Evolutionary conservation across 2,113 vertebrate species (phyloP).

Genomic region (Trematocara variabile): DNA sequence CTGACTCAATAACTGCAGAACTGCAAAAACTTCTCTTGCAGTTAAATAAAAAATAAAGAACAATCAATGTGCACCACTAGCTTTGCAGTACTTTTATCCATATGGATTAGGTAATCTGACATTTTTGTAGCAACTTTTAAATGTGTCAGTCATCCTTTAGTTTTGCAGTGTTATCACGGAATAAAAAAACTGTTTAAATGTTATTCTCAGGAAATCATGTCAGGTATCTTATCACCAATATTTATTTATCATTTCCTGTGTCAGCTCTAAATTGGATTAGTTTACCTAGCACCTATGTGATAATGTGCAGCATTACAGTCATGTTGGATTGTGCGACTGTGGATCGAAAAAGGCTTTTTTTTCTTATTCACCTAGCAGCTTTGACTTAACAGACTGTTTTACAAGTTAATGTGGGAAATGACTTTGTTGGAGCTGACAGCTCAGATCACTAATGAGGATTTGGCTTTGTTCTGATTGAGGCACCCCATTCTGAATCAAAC

Average conservation of each 20-base stretch:
- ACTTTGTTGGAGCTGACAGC: slow-evolving; percentile 8
- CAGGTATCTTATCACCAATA: slow-evolving; percentile 24
- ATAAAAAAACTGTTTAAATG: background rate
- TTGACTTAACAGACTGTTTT: background rate
- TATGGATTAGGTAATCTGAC: background rate
- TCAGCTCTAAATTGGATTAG: background rate
- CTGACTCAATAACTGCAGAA: background rate
- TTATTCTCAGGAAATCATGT: slow-evolving; percentile 18
- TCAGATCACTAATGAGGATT: slow-evolving; percentile 43
- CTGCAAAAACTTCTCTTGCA: background rate
- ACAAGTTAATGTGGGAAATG: slow-evolving; percentile 14
- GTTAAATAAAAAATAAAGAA: background rate
- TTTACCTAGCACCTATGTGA: background rate
- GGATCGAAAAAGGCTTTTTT: background rate
- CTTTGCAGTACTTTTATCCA: background rate
- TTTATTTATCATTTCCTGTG: slow-evolving; percentile 32
- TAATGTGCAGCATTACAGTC: background rate
- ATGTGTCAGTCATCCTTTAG: background rate
- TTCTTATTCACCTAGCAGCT: background rate
- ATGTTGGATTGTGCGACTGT: background rate
- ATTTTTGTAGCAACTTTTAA: background rate
- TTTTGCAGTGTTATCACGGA: background rate
- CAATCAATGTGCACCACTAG: background rate
- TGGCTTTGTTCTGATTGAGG: slow-evolving; percentile 39
- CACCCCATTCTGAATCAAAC: slow-evolving; percentile 25